A percentile compares a stretch with the other conserved stretches of the same genome.
Evolutionary conservation across 2,888 invertebrate species (phyloP).

Genomic region (Xestia sexstrigata): DNA sequence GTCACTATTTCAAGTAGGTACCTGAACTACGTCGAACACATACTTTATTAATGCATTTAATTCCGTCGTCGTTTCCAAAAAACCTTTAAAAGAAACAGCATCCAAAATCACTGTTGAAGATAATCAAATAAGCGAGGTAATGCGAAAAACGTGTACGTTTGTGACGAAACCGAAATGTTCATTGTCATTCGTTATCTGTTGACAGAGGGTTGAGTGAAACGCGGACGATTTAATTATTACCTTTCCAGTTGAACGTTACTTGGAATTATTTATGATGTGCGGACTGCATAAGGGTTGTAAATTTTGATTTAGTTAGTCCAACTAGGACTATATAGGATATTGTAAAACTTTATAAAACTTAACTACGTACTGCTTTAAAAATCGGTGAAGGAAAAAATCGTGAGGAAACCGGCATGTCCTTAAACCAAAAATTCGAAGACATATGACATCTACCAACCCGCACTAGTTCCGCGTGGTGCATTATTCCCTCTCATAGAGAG

Average conservation of each 20-base stretch:
- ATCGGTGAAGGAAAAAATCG: no score
- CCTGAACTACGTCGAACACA: not conserved
- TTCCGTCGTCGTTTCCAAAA: not conserved
- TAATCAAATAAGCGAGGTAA: conserved; percentile 51
- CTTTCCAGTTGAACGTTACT: conserved; percentile 13
- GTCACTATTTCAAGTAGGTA: not conserved
- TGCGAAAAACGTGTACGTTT: conserved; percentile 58
- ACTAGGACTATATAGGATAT: not conserved
- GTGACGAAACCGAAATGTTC: conserved; percentile 39
- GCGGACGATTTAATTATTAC: conserved; percentile 42
- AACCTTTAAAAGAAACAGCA: conserved; percentile 3
- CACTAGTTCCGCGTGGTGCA: no score
- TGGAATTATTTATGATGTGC: not conserved
- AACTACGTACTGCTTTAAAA: no score
- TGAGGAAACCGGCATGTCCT: no score
- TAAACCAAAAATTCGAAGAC: no score
- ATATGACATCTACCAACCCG: no score
- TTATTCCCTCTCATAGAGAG: no score
- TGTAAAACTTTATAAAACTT: not conserved
- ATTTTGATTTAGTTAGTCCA: not conserved
- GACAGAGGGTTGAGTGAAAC: conserved; percentile 38
- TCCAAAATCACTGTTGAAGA: not conserved
- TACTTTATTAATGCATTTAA: not conserved
- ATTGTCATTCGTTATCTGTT: conserved; percentile 41
- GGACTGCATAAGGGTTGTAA: not conserved